Evolutionary conservation across 2,113 vertebrate species (phyloP).

Genomic region (Morone saxatilis): DNA sequence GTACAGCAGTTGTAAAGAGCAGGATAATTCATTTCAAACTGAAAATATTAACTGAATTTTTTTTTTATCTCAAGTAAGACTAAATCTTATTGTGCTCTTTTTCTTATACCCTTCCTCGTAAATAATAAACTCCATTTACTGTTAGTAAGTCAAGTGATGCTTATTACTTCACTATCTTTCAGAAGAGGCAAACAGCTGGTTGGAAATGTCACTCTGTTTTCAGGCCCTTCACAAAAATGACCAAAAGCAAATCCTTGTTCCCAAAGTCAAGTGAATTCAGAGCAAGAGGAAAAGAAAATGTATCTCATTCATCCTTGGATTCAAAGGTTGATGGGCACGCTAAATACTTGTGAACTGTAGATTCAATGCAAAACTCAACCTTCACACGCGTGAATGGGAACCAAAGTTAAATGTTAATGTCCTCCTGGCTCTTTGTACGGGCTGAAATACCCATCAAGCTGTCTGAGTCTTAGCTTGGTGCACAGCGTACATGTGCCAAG

Average conservation of each 20-base stretch:
- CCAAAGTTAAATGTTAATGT: conserved; percentile 75
- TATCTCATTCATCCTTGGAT: conserved; percentile 47
- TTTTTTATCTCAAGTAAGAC: not conserved
- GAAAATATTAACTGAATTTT: no score
- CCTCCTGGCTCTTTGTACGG: conserved; percentile 54
- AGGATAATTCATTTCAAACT: no score
- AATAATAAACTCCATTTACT: not conserved
- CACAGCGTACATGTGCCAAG: conserved; percentile 66
- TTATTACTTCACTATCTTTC: not conserved
- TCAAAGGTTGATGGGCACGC: conserved; percentile 44
- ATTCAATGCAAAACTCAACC: conserved; percentile 73
- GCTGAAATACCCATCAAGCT: conserved; percentile 60
- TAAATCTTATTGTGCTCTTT: not conserved
- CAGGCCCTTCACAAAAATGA: conserved; percentile 46
- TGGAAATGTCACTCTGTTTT: conserved; percentile 40
- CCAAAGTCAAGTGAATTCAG: conserved; percentile 59
- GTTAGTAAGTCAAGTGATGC: conserved; percentile 46
- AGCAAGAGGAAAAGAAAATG: conserved; percentile 34
- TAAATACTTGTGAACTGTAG: conserved; percentile 38
- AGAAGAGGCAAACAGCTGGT: conserved; percentile 50
- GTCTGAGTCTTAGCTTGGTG: conserved; percentile 31
- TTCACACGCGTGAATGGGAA: conserved; percentile 70
- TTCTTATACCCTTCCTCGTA: not conserved
- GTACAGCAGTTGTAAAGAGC: no score
- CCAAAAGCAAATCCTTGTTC: conserved; percentile 53